phyloP scores from a whole-genome alignment of 2,113 vertebrate genomes.

The Dromas ardeola region DNA sequence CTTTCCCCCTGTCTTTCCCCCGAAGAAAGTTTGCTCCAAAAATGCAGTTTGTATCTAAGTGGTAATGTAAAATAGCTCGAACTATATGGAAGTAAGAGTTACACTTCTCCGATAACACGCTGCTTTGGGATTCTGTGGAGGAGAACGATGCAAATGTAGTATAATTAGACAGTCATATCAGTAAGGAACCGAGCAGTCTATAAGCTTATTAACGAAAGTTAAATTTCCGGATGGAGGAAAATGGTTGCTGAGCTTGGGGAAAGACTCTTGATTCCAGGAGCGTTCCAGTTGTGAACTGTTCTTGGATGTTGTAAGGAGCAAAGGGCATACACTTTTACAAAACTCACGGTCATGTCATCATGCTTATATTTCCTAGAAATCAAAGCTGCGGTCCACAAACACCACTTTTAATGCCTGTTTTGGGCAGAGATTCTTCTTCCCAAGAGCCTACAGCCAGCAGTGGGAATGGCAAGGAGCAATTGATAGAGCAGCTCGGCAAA shows the following conservation, averaged over 20 bases:
- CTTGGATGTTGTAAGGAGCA: conserved; percentile 59
- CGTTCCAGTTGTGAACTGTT: conserved; percentile 44
- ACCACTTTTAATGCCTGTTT: neutral
- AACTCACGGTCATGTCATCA: neutral
- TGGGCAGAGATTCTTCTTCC: neutral
- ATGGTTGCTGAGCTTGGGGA: conserved; percentile 78
- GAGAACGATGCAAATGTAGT: neutral
- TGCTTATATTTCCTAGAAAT: neutral
- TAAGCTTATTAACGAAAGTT: conserved; percentile 33
- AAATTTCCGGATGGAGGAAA: conserved; percentile 72
- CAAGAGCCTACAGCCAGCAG: neutral
- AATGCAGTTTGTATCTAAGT: neutral
- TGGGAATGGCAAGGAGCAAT: neutral
- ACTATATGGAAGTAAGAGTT: neutral
- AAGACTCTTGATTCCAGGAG: conserved; percentile 75
- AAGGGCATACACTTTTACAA: neutral
- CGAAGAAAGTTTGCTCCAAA: neutral
- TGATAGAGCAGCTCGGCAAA: neutral
- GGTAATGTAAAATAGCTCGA: neutral
- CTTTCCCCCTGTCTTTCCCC: neutral
- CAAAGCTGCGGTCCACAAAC: neutral
- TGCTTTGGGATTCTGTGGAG: neutral
- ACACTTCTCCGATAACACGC: rapidly evolving
- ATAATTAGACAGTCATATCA: neutral
- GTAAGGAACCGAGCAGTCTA: neutral